Base-by-base conservation (phyloP, 2,888 invertebrate genomes). In the Globia sparganii region DNA sequence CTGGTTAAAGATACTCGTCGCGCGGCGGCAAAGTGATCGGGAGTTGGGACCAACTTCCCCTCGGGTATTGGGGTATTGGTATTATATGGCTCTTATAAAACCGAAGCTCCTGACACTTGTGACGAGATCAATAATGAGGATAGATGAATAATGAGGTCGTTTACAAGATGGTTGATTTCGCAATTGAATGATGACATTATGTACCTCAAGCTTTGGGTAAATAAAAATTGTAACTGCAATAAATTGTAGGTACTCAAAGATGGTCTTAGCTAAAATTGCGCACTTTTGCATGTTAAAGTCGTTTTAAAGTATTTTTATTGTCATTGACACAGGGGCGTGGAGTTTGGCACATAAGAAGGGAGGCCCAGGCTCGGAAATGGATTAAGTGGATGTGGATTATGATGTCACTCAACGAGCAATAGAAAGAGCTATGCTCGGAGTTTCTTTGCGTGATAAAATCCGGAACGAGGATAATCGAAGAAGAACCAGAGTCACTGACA, bases 41-140 rank as follows among this genome's bases (percentile, higher is more conserved):
- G 49, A 75, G 58, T 71, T 53, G 82, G 75, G 72, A 31, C 67
- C 68, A 72, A 82, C 75, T 74, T 77, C 76, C 84, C 85, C 82
- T 56, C 66, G 82, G 59, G 82, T 64, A 72, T 73, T 76, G 66
- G 71, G 53, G 71, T 61, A 78, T 49, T 78, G 78, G 72, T 34
- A 82, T 83, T 76, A 78, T 84, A 84, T 75, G 18, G 72, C 75
- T 75, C 70, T 83, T 81, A 71, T 75, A 84, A 84, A 84, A 81
- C 72, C 77, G 70, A 59, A 81, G 84, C 70, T 82, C 25, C 85
- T 81, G 81, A 85, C 77, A 78, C 75, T 80, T 76, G 56, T 71
- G 77, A 76, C 40, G 69, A 78, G 75, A 85, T 85, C 84, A 85
- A 86, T n/a, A n/a, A n/a, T n/a, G n/a, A n/a, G n/a, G n/a, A n/a